Conservation (phyloP, 2,888 invertebrate species). For the Lamellibrachia satsuma region DNA sequence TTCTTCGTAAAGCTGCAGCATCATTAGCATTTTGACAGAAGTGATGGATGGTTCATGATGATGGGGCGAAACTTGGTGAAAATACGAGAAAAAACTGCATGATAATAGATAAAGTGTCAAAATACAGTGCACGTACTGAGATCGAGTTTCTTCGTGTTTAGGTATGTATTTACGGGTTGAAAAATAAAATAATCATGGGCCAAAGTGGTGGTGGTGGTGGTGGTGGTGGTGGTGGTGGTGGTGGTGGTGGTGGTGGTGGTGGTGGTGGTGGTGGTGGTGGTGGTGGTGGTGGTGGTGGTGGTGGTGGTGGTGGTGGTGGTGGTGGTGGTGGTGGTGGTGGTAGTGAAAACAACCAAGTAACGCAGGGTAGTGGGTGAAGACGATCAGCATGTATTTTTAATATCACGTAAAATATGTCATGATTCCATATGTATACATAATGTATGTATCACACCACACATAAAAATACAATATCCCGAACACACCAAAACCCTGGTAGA, state of each 20-base stretch:
- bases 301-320: not conserved
- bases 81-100: not conserved
- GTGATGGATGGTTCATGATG: not conserved
- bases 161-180: not conserved
- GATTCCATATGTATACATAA: too few species aligned
- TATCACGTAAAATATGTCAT: too few species aligned
- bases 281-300: constrained; percentile 21
- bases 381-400: too few species aligned
- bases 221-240: constrained; percentile 20
- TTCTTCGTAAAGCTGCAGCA: not conserved
- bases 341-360: not conserved
- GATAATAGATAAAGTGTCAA: not conserved
- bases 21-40: not conserved
- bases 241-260: constrained; percentile 19
- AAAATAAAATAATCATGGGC: not conserved
- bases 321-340: constrained; percentile 20
- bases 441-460: too few species aligned
- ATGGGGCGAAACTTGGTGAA: not conserved
- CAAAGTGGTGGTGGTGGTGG: not conserved
- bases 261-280: constrained; percentile 12
- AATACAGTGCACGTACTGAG: not conserved
- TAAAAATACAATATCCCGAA: too few species aligned
- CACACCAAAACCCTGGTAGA: too few species aligned
- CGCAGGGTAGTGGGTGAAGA: too few species aligned
- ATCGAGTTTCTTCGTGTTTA: not conserved